A percentile compares a stretch with the other conserved stretches of the same genome.
These are phyloP conservation scores for Pollenia angustigena DNA, from an alignment of 2,888 invertebrate genomes.

Conservation along the genomic window DNA sequence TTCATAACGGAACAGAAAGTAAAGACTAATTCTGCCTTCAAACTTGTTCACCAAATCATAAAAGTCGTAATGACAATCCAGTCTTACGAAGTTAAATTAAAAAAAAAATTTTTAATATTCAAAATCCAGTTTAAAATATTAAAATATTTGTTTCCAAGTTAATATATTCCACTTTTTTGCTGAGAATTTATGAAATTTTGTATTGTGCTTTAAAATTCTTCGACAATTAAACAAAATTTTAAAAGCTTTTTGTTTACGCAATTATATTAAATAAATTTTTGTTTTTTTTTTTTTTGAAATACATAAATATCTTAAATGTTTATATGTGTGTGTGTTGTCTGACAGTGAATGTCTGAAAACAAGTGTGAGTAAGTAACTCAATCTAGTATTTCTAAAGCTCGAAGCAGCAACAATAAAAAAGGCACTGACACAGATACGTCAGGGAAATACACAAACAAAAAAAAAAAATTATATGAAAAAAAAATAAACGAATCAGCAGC, in stretches of 20 bases:
- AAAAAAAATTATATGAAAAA: slow-evolving; percentile 45
- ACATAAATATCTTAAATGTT: too few relatives aligned
- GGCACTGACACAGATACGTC: slow-evolving; percentile 63
- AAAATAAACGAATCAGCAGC: slow-evolving; percentile 37
- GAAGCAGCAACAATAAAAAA: slow-evolving; percentile 44
- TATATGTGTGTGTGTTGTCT: background rate
- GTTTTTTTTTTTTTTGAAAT: background rate
- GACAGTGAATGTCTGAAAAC: slow-evolving; percentile 26
- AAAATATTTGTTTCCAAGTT: too few relatives aligned
- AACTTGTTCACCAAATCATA: too few relatives aligned
- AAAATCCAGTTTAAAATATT: too few relatives aligned
- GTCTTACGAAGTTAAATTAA: too few relatives aligned
- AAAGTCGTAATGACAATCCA: too few relatives aligned
- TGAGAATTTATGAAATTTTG: background rate
- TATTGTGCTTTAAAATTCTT: background rate
- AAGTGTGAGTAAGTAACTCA: slow-evolving; percentile 34
- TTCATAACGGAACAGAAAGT: too few relatives aligned
- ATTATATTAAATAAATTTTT: slow-evolving; percentile 14
- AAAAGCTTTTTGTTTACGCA: slow-evolving; percentile 43
- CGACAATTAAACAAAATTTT: background rate
- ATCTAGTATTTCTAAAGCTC: slow-evolving; percentile 51
- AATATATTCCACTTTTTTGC: too few relatives aligned
- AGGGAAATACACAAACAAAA: slow-evolving; percentile 56
- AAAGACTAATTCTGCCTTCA: too few relatives aligned
- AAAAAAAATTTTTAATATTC: too few relatives aligned